Conservation (phyloP, 1,140 invertebrate genomes). For the Anagrus nilaparvatae region DNA sequence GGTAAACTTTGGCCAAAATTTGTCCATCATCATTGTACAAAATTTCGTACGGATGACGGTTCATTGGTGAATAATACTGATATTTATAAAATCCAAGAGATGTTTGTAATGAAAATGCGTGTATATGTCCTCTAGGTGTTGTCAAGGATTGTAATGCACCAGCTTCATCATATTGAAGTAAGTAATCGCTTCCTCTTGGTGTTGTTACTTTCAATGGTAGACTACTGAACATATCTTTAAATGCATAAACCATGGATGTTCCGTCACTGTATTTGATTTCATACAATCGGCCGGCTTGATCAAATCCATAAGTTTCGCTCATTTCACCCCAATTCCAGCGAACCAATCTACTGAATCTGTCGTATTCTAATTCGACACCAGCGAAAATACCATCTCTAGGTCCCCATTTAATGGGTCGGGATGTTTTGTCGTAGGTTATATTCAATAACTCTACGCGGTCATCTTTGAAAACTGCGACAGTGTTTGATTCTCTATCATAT, state of each 20-base stretch:
- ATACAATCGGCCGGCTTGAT: conserved; percentile 71
- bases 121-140: conserved; percentile 85
- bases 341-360: conserved; percentile 78
- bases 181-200: conserved; percentile 82
- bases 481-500: conserved; percentile 81
- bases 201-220: conserved; percentile 85
- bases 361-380: conserved; percentile 84
- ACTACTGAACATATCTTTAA: conserved; percentile 79
- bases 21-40: conserved; percentile 84
- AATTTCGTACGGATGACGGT: conserved; percentile 80
- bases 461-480: conserved; percentile 83
- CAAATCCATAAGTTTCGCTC: conserved; percentile 79
- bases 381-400: conserved; percentile 76
- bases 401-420: conserved; percentile 79
- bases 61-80: conserved; percentile 83
- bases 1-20: conserved; percentile 78
- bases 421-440: conserved; percentile 85
- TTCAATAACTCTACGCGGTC: conserved; percentile 81
- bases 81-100: conserved; percentile 89
- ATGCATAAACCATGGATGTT: conserved; percentile 74
- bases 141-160: conserved; percentile 83
- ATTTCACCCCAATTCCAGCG: conserved; percentile 89
- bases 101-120: conserved; percentile 83
- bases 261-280: conserved; percentile 84
- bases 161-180: conserved; percentile 83